Base-by-base conservation (phyloP, 2,888 invertebrate genomes). In the Onthophagus sagittarius region DNA sequence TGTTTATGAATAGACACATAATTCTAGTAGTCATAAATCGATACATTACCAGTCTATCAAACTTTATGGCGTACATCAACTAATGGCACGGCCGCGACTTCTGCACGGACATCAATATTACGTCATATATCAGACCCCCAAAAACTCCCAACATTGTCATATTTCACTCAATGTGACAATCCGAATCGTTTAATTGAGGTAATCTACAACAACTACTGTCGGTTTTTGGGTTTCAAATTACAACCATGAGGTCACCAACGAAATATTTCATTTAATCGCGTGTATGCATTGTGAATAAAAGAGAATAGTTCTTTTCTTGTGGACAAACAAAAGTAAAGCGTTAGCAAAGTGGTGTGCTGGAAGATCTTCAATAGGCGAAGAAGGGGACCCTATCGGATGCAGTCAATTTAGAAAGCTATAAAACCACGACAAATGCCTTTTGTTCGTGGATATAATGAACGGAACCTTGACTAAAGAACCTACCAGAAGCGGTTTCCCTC, bases 391-490 rank as follows among this genome's bases (percentile, higher is more conserved):
- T 67, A 67, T 67, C 67, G 67, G 67, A 67, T 32, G 67, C 67
- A 32, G 31, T 67, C 67, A 67, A 67, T 67, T 67, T 67, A 67
- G 67, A 67, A 23, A 23, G 67, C 31, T 67, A 67, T 67, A 67
- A 67, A 67, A 67, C 67, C 31, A 67, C 67, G 67, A 67, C 67
- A 67, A 67, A 67, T 67, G 67, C 67, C 67, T 32, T 67, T 67
- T 67, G 67, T 67, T 67, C 32, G 67, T 23, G 67, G 67, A n/a
- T 53, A 53, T 53, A 53, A 53, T 53, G 39, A 53, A 53, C 39
- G 39, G 39, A 4, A 23, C 23, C 23, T 23, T 11, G 39, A 53
- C 39, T 53, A 53, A 53, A 53, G 39, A 53, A 53, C 39, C 39
- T 23, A 23, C 23, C 39, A 11, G 39, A n/a, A 53, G 39, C 39